phyloP scores from a whole-genome alignment of 1,140 invertebrate species.

The Calosoma granatense region DNA sequence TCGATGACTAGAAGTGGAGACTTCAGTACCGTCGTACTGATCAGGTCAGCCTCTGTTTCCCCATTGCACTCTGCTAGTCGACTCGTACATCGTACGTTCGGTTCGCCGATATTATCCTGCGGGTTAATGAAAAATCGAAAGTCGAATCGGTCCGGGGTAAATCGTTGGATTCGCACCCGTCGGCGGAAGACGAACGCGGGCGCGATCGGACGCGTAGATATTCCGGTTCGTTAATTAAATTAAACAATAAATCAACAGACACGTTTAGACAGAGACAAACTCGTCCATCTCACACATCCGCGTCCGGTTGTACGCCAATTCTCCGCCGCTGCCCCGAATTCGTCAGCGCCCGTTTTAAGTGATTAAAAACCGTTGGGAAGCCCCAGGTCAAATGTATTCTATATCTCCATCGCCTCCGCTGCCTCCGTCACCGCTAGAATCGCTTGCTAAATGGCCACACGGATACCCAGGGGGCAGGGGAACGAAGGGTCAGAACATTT shows the following conservation, averaged over 20 bases:
- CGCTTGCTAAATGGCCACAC: too few species aligned
- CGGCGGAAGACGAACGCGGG: background rate
- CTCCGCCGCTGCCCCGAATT: background rate
- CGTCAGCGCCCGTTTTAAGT: background rate
- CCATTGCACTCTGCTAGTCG: too few species aligned
- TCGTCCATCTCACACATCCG: conserved; percentile 1
- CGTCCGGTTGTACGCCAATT: background rate
- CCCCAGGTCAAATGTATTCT: too few species aligned
- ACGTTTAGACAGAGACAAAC: background rate
- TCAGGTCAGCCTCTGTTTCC: too few species aligned
- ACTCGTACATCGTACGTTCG: too few species aligned
- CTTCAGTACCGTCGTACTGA: background rate
- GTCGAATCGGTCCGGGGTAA: background rate
- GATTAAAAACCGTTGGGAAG: too few species aligned
- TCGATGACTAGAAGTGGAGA: background rate
- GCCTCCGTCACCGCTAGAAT: too few species aligned
- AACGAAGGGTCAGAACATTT: too few species aligned
- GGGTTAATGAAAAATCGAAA: background rate
- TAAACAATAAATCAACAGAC: conserved; percentile 8
- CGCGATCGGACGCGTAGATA: conserved; percentile 6
- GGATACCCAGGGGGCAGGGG: too few species aligned
- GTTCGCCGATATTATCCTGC: too few species aligned
- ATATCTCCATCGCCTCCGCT: too few species aligned
- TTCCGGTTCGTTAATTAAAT: conserved; percentile 9
- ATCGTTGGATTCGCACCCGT: background rate